These are phyloP conservation scores for Acanthosepion pharaonis DNA, from an alignment of 2,888 invertebrate genomes.

Conservation along the genomic window DNA sequence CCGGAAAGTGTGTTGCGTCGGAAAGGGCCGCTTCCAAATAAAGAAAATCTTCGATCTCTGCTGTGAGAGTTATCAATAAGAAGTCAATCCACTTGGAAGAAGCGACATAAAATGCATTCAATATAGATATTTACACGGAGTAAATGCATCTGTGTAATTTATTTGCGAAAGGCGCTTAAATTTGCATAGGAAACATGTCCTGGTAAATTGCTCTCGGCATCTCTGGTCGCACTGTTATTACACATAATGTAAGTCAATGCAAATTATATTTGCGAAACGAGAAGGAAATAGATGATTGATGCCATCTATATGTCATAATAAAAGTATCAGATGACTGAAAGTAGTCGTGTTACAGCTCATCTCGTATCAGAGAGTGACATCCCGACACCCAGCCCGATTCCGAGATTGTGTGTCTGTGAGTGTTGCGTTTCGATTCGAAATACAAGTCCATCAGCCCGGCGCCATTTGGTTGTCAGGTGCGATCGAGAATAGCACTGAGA, in stretches of 20 bases:
- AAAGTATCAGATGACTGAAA: not conserved
- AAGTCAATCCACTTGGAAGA: not conserved
- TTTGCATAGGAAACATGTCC: not conserved
- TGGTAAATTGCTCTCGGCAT: not conserved
- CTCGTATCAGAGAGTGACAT: not conserved
- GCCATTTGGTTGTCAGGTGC: too few species aligned
- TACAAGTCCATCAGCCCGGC: too few species aligned
- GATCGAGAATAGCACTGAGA: too few species aligned
- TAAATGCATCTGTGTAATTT: not conserved
- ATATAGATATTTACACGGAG: not conserved
- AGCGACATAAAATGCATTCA: not conserved
- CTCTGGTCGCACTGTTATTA: not conserved
- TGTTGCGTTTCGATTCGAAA: too few species aligned
- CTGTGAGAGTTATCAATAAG: not conserved
- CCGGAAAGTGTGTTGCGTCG: too few species aligned
- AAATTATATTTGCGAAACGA: not conserved
- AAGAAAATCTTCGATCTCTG: too few species aligned
- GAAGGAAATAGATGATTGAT: not conserved
- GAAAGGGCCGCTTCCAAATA: too few species aligned
- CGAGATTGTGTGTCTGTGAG: not conserved
- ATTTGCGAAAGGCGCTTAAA: not conserved
- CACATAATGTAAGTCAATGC: not conserved
- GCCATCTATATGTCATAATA: conserved; percentile 1
- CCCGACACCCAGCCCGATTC: not conserved
- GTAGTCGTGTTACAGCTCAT: not conserved